Evolutionary conservation across 2,113 vertebrate genomes (phyloP).

Genomic region (Aegypius monachus): DNA sequence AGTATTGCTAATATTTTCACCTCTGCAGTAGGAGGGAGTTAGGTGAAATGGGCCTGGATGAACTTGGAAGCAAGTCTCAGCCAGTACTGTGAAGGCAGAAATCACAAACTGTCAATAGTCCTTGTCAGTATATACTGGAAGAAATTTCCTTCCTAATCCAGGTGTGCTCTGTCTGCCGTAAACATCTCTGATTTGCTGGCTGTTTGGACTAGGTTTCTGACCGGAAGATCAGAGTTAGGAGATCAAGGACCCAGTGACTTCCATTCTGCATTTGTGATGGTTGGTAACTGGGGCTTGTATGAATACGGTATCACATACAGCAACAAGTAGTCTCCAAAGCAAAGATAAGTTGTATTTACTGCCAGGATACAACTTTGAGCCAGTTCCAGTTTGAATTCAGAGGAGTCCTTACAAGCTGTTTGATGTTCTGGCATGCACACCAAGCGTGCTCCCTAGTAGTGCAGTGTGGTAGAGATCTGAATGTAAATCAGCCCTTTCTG

Average conservation of each 20-base stretch:
- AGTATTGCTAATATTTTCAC: not conserved
- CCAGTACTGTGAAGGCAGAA: not conserved
- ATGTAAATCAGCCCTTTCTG: not conserved
- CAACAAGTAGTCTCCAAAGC: not conserved
- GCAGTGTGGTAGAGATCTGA: not conserved
- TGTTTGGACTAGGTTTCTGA: not conserved
- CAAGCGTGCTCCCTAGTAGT: accelerated
- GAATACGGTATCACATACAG: not conserved
- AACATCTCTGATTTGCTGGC: not conserved
- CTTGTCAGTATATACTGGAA: not conserved
- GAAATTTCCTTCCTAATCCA: not conserved
- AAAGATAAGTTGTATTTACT: not conserved
- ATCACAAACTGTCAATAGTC: not conserved
- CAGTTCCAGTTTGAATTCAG: not conserved
- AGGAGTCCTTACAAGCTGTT: not conserved
- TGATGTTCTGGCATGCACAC: not conserved
- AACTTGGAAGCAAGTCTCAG: not conserved
- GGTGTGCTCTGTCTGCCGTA: not conserved
- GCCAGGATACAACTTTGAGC: not conserved
- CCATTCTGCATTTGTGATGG: not conserved
- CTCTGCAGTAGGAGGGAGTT: not conserved
- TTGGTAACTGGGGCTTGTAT: not conserved
- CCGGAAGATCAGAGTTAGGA: not conserved
- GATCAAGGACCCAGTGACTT: not conserved
- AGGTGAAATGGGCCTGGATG: not conserved